These are phyloP conservation scores for Phenacoccus solenopsis DNA, from an alignment of 1,140 invertebrate species.

Conservation along the genomic window DNA sequence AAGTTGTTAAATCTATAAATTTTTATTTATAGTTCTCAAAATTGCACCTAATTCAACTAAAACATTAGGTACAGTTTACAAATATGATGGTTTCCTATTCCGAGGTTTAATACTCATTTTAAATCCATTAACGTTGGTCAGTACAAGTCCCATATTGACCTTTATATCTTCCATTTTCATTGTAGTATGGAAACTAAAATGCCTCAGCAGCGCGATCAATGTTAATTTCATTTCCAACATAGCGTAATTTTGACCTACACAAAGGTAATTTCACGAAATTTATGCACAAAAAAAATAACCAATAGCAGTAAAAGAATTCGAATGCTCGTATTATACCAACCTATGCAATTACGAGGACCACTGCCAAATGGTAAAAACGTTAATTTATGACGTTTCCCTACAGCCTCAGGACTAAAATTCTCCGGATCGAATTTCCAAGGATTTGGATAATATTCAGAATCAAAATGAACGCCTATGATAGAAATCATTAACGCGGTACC, in stretches of 20 bases:
- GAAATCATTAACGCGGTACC: neutral
- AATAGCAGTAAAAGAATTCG: neutral
- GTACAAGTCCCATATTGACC: neutral
- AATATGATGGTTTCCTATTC: conserved; percentile 17
- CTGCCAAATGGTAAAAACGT: conserved; percentile 61
- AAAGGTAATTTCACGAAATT: neutral
- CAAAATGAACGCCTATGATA: neutral
- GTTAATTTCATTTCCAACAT: conserved; percentile 23
- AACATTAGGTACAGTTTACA: neutral
- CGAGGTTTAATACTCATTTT: conserved; percentile 10
- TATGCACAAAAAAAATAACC: too few species aligned
- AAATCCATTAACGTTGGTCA: neutral
- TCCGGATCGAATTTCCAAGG: conserved; percentile 23
- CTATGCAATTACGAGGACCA: conserved; percentile 61
- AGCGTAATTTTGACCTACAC: conserved; percentile 24
- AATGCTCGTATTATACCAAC: conserved; percentile 30
- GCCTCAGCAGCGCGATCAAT: conserved; percentile 21
- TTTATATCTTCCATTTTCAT: conserved; percentile 23
- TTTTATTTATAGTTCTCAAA: too few species aligned
- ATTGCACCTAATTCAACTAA: too few species aligned
- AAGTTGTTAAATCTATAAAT: too few species aligned
- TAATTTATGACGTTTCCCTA: conserved; percentile 36
- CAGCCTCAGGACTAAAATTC: conserved; percentile 22
- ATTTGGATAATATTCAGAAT: conserved; percentile 10
- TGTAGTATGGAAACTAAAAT: conserved; percentile 21